Evolutionary conservation across 2,113 vertebrate genomes (phyloP).

Genomic region (Microcebus griseorufus): DNA sequence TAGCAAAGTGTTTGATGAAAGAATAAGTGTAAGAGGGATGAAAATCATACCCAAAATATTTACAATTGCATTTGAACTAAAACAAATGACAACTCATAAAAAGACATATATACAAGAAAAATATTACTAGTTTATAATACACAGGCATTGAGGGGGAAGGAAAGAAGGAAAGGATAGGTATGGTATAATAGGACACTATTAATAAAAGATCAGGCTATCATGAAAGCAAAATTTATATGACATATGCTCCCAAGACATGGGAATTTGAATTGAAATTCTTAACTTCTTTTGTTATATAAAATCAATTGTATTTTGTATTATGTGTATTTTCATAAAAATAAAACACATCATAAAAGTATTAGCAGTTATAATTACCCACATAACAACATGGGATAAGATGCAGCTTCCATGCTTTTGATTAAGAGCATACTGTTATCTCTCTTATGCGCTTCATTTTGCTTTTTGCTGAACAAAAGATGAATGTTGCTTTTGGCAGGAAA

Average conservation of each 20-base stretch:
- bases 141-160: neutral
- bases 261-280: neutral
- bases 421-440: constrained; percentile 51
- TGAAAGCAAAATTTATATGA: neutral
- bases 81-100: neutral
- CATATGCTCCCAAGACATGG: neutral
- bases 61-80: neutral
- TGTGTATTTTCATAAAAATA: constrained; percentile 66
- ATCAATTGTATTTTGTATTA: neutral
- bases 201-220: neutral
- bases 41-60: neutral
- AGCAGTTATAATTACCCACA: constrained; percentile 58
- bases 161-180: neutral
- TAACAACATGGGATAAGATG: constrained; percentile 29
- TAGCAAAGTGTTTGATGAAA: neutral
- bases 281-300: neutral
- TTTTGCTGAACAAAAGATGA: constrained; percentile 61
- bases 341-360: neutral
- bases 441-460: constrained; percentile 64
- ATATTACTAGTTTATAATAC: neutral
- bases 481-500: constrained; percentile 53
- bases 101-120: neutral
- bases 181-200: neutral
- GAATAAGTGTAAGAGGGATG: neutral
- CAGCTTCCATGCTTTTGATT: neutral